phyloP scores from a whole-genome alignment of 2,888 invertebrate genomes.

The Vanessa cardui region DNA sequence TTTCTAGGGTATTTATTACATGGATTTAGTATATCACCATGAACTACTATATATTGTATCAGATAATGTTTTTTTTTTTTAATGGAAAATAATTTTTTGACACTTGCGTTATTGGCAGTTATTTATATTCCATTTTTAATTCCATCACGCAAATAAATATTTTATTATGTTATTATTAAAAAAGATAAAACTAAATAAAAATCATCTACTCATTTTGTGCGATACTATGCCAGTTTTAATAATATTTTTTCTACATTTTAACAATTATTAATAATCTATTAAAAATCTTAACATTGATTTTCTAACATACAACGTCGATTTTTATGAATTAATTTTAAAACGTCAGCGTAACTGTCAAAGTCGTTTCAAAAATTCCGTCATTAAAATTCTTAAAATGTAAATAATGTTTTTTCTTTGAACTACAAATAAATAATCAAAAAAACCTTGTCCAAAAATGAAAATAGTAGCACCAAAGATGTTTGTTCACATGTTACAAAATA shows the following conservation, averaged over 20 bases:
- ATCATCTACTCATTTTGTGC: slow-evolving; percentile 73
- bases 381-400: background rate
- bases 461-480: slow-evolving; percentile 26
- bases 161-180: background rate
- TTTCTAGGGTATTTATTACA: background rate
- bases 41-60: background rate
- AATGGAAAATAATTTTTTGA: slow-evolving; percentile 28
- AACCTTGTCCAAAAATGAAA: background rate
- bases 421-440: background rate
- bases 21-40: background rate
- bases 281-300: slow-evolving; percentile 62
- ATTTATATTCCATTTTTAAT: slow-evolving; percentile 20
- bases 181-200: slow-evolving; percentile 7
- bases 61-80: too few relatives aligned
- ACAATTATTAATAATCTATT: slow-evolving; percentile 63
- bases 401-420: background rate
- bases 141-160: slow-evolving; percentile 15
- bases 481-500: background rate
- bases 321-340: slow-evolving; percentile 33
- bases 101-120: slow-evolving; percentile 38
- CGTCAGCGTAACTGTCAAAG: slow-evolving; percentile 14
- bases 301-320: slow-evolving; percentile 62
- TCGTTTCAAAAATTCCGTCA: slow-evolving; percentile 1
- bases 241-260: slow-evolving; percentile 62
- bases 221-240: slow-evolving; percentile 69